Evolutionary conservation across 2,797 vertebrate genomes (phyloP).

Genomic region (Mormyrus proboscirostris): DNA sequence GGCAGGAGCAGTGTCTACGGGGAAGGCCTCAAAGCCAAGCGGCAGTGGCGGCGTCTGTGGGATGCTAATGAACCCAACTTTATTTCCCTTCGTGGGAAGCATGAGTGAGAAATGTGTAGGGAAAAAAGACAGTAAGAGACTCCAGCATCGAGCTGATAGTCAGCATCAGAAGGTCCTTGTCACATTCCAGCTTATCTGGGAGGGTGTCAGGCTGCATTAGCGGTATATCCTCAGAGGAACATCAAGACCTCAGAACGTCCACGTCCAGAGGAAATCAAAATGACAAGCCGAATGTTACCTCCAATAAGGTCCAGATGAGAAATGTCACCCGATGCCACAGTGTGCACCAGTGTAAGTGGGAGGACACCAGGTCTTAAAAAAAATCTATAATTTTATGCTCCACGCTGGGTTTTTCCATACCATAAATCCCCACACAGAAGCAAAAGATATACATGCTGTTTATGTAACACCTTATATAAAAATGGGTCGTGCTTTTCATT

Average conservation of each 20-base stretch:
- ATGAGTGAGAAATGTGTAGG: not conserved
- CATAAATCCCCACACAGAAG: not conserved
- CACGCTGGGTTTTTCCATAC: not conserved
- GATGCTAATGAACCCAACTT: not conserved
- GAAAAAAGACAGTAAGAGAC: not conserved
- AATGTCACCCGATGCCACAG: not conserved
- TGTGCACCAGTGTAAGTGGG: not conserved
- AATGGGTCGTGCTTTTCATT: not conserved
- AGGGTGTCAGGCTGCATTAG: not conserved
- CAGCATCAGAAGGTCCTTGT: not conserved
- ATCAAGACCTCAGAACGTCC: not conserved
- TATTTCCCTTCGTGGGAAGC: not conserved
- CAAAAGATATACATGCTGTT: not conserved
- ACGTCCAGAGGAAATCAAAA: not conserved
- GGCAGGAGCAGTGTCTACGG: not conserved
- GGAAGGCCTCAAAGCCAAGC: not conserved
- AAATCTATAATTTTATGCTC: not conserved
- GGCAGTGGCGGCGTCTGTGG: not conserved
- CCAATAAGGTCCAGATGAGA: not conserved
- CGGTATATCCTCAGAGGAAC: not conserved
- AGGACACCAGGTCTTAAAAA: slow-evolving; percentile 1
- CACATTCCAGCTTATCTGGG: not conserved
- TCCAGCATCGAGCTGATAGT: not conserved
- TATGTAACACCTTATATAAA: not conserved
- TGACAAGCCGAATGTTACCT: not conserved